These are phyloP conservation scores for Charina bottae DNA, from an alignment of 2,113 vertebrate species.

Conservation along the genomic window DNA sequence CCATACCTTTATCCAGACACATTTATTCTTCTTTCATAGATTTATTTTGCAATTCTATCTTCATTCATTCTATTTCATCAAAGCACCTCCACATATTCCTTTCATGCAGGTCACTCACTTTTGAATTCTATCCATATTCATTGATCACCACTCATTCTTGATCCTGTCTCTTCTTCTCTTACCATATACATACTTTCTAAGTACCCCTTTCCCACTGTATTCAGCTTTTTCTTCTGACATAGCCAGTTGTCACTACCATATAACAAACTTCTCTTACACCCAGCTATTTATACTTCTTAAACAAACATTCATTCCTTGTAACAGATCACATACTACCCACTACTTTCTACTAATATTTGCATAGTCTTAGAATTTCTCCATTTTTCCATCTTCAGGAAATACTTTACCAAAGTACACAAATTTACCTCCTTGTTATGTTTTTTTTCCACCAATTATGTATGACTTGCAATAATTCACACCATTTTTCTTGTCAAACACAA, in stretches of 20 bases:
- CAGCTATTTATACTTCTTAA: neutral
- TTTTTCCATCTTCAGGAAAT: neutral
- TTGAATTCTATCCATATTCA: neutral
- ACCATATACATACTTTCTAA: neutral
- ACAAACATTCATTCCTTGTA: neutral
- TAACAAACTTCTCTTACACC: neutral
- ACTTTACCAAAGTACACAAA: neutral
- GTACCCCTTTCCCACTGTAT: neutral
- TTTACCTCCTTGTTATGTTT: neutral
- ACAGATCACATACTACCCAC: neutral
- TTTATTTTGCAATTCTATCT: neutral
- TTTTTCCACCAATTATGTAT: neutral
- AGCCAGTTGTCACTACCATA: neutral
- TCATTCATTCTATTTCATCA: neutral
- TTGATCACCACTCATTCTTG: neutral
- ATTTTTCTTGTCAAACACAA: neutral
- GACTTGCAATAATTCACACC: neutral
- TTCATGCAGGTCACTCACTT: neutral
- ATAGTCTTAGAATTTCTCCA: neutral
- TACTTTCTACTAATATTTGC: neutral
- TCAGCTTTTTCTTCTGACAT: neutral
- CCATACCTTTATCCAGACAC: neutral
- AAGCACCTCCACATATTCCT: neutral
- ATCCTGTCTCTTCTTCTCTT: neutral
- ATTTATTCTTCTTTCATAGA: neutral